These are phyloP conservation scores for Sebastes schlegelii DNA, from an alignment of 2,113 vertebrate genomes.

Conservation along the genomic window DNA sequence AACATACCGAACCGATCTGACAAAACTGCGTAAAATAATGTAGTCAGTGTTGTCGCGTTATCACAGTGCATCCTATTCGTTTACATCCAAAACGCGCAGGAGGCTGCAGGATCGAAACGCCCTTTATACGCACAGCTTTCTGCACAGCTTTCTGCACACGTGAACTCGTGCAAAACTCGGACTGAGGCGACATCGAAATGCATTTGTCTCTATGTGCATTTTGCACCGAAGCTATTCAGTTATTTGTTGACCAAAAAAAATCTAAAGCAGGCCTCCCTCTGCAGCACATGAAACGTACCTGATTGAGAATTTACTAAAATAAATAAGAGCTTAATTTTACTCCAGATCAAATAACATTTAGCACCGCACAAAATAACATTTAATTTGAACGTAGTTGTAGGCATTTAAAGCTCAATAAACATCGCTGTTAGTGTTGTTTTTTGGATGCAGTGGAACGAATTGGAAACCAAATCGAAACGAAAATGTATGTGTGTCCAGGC, in stretches of 20 bases:
- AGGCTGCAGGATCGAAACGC: constrained; percentile 52
- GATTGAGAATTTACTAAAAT: not conserved
- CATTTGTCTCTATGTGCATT: not conserved
- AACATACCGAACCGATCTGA: constrained; percentile 21
- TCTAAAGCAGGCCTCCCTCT: constrained; percentile 42
- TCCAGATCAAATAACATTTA: constrained; percentile 11
- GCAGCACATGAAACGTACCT: not conserved
- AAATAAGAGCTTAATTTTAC: constrained; percentile 1
- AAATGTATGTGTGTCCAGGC: constrained; percentile 46
- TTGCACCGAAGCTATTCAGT: not conserved
- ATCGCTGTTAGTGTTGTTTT: constrained; percentile 17
- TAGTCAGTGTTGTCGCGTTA: constrained; percentile 39
- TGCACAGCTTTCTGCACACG: constrained; percentile 24
- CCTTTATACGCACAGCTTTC: constrained; percentile 25
- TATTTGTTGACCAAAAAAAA: constrained; percentile 3
- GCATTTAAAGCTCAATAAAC: constrained; percentile 1
- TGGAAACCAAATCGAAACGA: constrained; percentile 39
- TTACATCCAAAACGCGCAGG: constrained; percentile 26
- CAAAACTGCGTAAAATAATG: constrained; percentile 38
- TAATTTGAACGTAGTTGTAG: constrained; percentile 11
- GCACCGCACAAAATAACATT: constrained; percentile 17
- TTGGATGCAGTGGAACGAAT: constrained; percentile 42
- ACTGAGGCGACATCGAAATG: constrained; percentile 42
- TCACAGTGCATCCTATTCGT: constrained; percentile 26
- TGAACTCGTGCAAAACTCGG: constrained; percentile 28